Evolutionary conservation across 2,888 invertebrate genomes (phyloP).

Genomic region (Parelbella ahira): DNA sequence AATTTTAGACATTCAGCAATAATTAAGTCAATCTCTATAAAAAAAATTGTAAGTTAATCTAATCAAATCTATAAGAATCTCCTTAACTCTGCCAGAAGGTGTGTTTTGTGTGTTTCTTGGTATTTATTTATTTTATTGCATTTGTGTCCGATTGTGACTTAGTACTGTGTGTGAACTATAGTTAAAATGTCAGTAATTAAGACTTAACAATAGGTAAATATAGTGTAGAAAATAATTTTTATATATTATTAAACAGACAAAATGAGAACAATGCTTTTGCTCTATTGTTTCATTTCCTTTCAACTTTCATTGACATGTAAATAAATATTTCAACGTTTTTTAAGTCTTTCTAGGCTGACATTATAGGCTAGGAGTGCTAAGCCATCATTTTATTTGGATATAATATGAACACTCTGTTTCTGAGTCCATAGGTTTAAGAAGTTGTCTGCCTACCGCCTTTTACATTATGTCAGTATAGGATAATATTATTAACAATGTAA

Average conservation of each 20-base stretch:
- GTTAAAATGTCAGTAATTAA: slow-evolving; percentile 23
- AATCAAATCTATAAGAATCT: slow-evolving; percentile 33
- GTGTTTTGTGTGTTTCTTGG: slow-evolving; percentile 31
- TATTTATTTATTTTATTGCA: slow-evolving; percentile 38
- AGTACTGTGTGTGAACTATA: slow-evolving; percentile 14
- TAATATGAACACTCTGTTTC: slow-evolving; percentile 59
- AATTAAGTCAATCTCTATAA: slow-evolving; percentile 36
- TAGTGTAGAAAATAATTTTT: slow-evolving; percentile 12
- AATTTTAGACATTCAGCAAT: slow-evolving; percentile 36
- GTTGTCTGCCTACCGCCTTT: slow-evolving; percentile 80
- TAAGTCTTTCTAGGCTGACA: slow-evolving; percentile 24
- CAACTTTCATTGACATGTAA: slow-evolving; percentile 19
- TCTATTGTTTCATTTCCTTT: slow-evolving; percentile 18
- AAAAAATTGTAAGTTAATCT: slow-evolving; percentile 28
- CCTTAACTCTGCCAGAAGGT: slow-evolving; percentile 35
- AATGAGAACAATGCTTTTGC: slow-evolving; percentile 11
- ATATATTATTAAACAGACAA: background rate
- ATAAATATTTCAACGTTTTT: slow-evolving; percentile 15
- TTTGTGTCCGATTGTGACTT: slow-evolving; percentile 25
- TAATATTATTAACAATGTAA: slow-evolving; percentile 64
- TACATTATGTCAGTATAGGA: slow-evolving; percentile 77
- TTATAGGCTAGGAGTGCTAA: slow-evolving; percentile 14
- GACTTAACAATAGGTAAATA: slow-evolving; percentile 12
- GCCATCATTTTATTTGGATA: slow-evolving; percentile 7
- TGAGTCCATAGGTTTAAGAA: slow-evolving; percentile 73